A percentile compares a stretch with the other conserved stretches of the same genome.
phyloP scores from a whole-genome alignment of 1,140 invertebrate genomes.

The Polypedilum vanderplanki region DNA sequence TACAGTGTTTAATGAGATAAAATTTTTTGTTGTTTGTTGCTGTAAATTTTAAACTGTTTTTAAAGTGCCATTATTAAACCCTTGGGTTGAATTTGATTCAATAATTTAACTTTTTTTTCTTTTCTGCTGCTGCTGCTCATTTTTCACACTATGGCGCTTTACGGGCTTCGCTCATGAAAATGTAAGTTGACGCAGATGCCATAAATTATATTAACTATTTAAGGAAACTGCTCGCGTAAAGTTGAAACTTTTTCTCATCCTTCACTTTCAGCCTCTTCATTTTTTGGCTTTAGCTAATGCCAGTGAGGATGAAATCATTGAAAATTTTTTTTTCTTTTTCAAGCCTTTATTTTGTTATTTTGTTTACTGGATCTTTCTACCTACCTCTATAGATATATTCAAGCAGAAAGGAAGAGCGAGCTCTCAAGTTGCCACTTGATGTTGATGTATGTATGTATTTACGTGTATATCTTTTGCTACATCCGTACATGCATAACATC shows the following conservation, averaged over 20 bases:
- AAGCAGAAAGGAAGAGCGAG: neutral
- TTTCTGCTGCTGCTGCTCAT: too few species aligned
- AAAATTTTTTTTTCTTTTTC: too few species aligned
- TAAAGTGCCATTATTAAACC: conserved; percentile 5
- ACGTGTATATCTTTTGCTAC: too few species aligned
- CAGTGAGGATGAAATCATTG: too few species aligned
- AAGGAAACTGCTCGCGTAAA: conserved; percentile 9
- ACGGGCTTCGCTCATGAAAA: too few species aligned
- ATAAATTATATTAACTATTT: conserved; percentile 20
- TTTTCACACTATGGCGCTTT: too few species aligned
- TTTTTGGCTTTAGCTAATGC: neutral
- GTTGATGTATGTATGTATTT: neutral
- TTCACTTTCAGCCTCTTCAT: neutral
- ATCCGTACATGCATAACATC: too few species aligned
- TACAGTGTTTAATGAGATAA: neutral
- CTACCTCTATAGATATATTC: too few species aligned
- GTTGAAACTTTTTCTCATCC: neutral
- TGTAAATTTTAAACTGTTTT: conserved; percentile 16
- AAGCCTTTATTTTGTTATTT: neutral
- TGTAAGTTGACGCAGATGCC: conserved; percentile 3
- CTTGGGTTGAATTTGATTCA: conserved; percentile 4
- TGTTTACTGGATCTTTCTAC: too few species aligned
- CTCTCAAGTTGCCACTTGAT: conserved; percentile 8
- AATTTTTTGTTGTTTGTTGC: neutral
- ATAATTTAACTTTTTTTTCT: neutral